These are phyloP conservation scores for Zaprionus capensis DNA, from an alignment of 1,140 invertebrate species.

Conservation along the genomic window DNA sequence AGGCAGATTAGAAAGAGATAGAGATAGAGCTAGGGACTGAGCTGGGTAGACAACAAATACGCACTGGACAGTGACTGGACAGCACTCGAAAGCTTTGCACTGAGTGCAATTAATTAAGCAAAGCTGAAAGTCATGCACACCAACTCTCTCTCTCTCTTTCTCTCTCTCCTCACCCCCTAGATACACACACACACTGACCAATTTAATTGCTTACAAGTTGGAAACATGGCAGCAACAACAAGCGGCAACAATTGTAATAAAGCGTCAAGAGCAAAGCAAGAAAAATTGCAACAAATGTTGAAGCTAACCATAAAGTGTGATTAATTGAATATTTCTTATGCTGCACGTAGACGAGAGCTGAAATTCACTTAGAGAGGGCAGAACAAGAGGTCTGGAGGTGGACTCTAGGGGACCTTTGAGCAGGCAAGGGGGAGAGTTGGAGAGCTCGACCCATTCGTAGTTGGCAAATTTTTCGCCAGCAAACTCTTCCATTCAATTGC, in stretches of 20 bases:
- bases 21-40: slow-evolving; percentile 20
- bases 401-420: not conserved
- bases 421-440: not conserved
- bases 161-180: not conserved
- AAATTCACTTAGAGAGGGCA: slow-evolving; percentile 24
- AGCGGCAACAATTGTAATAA: slow-evolving; percentile 77
- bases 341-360: slow-evolving; percentile 51
- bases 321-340: slow-evolving; percentile 83
- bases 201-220: slow-evolving; percentile 81
- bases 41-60: slow-evolving; percentile 26
- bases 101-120: slow-evolving; percentile 82
- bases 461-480: slow-evolving; percentile 48
- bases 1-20: slow-evolving; percentile 19
- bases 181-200: slow-evolving; percentile 41
- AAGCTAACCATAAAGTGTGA: slow-evolving; percentile 82
- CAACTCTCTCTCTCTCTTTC: slow-evolving; percentile 1
- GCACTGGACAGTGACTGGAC: slow-evolving; percentile 49
- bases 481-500: slow-evolving; percentile 24
- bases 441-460: slow-evolving; percentile 2
- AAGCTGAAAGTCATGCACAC: slow-evolving; percentile 79
- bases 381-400: not conserved
- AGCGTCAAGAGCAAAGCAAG: slow-evolving; percentile 77
- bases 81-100: slow-evolving; percentile 59
- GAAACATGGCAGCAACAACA: slow-evolving; percentile 59
- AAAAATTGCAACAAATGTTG: slow-evolving; percentile 83